Evolutionary conservation across 2,888 invertebrate species (phyloP).

Genomic region (Drosophila mimica): DNA sequence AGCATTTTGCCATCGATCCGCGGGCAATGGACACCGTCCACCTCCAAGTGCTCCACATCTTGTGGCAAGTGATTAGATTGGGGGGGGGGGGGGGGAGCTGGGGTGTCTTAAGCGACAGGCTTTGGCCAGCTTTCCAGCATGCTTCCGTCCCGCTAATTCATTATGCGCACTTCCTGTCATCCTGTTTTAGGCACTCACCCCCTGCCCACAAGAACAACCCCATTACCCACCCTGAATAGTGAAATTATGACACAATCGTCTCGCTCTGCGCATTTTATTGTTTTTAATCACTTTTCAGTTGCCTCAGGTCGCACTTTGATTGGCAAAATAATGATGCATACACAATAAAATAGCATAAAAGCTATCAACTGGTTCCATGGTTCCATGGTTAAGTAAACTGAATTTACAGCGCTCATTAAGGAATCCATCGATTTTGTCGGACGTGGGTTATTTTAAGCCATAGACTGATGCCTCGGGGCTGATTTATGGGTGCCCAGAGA

Average conservation of each 20-base stretch:
- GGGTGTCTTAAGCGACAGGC: constrained; percentile 16
- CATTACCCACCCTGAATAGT: background rate
- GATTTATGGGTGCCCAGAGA: constrained; percentile 7
- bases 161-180: constrained; percentile 75
- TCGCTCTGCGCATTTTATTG: constrained; percentile 48
- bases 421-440: constrained; percentile 18
- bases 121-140: constrained; percentile 41
- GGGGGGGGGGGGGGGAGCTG: constrained; percentile 3
- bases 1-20: constrained; percentile 35
- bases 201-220: background rate
- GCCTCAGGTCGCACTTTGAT: constrained; percentile 49
- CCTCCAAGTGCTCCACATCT: constrained; percentile 17
- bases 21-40: constrained; percentile 19
- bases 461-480: constrained; percentile 15
- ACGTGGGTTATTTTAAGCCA: constrained; percentile 22
- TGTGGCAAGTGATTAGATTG: constrained; percentile 6
- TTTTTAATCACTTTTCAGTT: constrained; percentile 73
- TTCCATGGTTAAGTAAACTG: constrained; percentile 13
- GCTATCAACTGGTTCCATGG: constrained; percentile 39
- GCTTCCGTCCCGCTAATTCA: constrained; percentile 74
- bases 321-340: constrained; percentile 50
- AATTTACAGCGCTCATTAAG: constrained; percentile 50
- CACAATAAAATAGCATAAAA: constrained; percentile 40
- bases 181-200: constrained; percentile 38
- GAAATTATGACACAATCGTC: background rate